Evolutionary conservation across 2,113 vertebrate species (phyloP).

Genomic region (Pluvianellus socialis): DNA sequence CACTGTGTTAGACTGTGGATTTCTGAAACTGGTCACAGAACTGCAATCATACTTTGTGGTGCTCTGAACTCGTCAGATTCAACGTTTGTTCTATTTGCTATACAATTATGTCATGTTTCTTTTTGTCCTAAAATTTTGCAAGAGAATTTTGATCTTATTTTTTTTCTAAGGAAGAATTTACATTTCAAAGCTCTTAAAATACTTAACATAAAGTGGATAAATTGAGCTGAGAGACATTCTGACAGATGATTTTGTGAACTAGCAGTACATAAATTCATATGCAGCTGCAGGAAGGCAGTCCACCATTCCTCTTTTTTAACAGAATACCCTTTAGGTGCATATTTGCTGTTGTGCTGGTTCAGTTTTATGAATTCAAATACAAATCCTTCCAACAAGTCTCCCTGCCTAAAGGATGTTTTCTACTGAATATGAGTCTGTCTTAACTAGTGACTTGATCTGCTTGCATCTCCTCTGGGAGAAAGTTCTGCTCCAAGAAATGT

Average conservation of each 20-base stretch:
- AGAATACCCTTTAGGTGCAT: rapidly evolving
- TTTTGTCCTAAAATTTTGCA: neutral
- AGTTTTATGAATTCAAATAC: neutral
- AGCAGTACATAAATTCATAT: neutral
- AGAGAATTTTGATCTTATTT: neutral
- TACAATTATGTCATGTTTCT: neutral
- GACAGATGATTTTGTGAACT: neutral
- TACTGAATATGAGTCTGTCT: neutral
- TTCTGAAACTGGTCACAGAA: neutral
- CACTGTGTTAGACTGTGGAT: neutral
- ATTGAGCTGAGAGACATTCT: neutral
- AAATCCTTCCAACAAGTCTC: neutral
- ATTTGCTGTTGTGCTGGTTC: neutral
- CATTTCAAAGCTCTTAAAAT: neutral
- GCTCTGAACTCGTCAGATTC: neutral
- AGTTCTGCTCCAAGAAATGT: neutral
- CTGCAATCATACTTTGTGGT: neutral
- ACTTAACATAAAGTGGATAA: neutral
- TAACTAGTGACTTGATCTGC: neutral
- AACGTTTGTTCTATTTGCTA: neutral
- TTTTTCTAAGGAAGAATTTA: neutral
- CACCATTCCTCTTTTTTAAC: neutral
- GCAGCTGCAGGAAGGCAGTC: neutral
- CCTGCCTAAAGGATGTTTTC: neutral
- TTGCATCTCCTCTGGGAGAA: neutral